phyloP scores from a whole-genome alignment of 2,888 invertebrate species.

The Drosophila lutescens region DNA sequence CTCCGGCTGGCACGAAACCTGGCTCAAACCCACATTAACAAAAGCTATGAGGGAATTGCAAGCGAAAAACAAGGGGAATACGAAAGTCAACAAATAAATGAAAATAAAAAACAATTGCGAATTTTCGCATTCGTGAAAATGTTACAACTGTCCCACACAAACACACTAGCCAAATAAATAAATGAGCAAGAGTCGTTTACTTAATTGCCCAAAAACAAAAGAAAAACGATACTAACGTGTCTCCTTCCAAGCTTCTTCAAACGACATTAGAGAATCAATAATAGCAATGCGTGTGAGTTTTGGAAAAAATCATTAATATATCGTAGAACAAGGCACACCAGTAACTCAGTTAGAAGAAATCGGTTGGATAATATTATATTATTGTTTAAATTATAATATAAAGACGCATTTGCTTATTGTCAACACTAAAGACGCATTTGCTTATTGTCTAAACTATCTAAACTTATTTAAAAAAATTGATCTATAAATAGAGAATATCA shows the following conservation, averaged over 20 bases:
- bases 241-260: not conserved
- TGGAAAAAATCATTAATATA: not conserved
- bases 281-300: constrained; percentile 30
- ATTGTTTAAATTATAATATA: not conserved
- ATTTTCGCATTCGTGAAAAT: constrained; percentile 64
- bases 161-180: constrained; percentile 24
- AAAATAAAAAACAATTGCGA: constrained; percentile 46
- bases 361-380: not conserved
- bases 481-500: too few relatives aligned
- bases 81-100: constrained; percentile 39
- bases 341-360: not conserved
- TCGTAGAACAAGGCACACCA: not conserved
- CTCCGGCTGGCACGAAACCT: constrained; percentile 72
- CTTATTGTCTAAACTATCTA: too few relatives aligned
- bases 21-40: constrained; percentile 42
- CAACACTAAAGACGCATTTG: too few relatives aligned
- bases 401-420: too few relatives aligned
- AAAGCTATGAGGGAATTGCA: constrained; percentile 7
- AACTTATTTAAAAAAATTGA: too few relatives aligned
- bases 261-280: constrained; percentile 42
- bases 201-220: constrained; percentile 29
- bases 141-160: constrained; percentile 54
- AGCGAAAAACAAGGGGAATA: constrained; percentile 11
- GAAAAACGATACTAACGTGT: constrained; percentile 4
- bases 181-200: constrained; percentile 24